Conservation (phyloP, 2,113 vertebrate genomes). For the Rhodinocichla rosea region DNA sequence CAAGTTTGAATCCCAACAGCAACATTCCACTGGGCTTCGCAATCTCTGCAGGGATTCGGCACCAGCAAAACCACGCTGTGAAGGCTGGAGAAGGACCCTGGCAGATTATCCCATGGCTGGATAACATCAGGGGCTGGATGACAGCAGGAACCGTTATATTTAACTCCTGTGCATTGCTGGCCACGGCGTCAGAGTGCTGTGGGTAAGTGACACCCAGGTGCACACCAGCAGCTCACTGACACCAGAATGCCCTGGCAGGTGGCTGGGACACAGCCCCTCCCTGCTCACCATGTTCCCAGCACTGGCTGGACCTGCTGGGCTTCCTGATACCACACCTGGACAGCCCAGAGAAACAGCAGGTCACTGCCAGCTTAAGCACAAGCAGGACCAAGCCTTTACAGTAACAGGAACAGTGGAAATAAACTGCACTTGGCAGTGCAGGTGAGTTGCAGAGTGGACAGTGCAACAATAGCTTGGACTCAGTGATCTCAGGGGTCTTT, state of each 20-base stretch:
- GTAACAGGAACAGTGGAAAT: background rate
- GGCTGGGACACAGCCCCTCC: background rate
- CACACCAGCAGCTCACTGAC: background rate
- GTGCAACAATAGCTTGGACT: background rate
- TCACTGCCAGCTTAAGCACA: accelerated
- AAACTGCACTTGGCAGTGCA: background rate
- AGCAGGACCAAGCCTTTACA: background rate
- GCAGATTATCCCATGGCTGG: background rate
- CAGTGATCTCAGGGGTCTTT: background rate
- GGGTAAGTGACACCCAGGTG: background rate
- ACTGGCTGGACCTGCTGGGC: background rate
- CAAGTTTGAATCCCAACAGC: background rate
- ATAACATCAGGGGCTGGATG: background rate
- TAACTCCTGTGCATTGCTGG: background rate
- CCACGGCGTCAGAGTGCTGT: background rate
- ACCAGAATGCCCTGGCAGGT: background rate
- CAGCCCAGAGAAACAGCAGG: background rate
- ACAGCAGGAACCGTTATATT: background rate
- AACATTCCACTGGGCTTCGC: background rate
- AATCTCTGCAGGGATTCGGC: background rate
- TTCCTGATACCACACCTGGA: background rate
- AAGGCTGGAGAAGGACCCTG: background rate
- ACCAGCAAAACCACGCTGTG: background rate
- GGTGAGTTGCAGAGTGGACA: accelerated
- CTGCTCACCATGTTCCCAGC: background rate